Percentiles rank a stretch among this genome's conserved stretches.
phyloP scores from a whole-genome alignment of 2,797 vertebrate genomes.

The Alosa sapidissima region DNA sequence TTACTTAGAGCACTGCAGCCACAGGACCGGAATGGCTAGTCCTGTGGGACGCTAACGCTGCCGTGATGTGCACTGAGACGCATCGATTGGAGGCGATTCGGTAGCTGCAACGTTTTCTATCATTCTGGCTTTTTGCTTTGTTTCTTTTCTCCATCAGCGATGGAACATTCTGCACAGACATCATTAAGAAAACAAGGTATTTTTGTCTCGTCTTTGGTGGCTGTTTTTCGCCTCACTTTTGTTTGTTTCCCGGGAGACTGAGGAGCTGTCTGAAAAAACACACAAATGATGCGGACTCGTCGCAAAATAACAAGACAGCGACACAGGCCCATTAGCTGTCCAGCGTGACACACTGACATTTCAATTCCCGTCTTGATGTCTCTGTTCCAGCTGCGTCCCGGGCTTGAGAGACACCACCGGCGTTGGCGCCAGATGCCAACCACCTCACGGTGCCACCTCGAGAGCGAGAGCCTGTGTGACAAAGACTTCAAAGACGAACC shows the following conservation, averaged over 20 bases:
- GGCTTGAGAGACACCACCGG: background rate
- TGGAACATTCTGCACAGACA: background rate
- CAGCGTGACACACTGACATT: background rate
- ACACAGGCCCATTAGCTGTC: background rate
- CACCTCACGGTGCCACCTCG: conserved; percentile 2
- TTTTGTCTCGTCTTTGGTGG: background rate
- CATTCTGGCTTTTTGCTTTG: background rate
- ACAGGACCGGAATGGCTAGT: background rate
- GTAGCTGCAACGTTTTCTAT: background rate
- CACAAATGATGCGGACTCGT: background rate
- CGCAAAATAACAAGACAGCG: conserved; percentile 4
- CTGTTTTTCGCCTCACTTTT: background rate
- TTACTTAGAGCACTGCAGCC: background rate
- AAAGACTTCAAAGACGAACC: background rate
- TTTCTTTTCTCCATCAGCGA: background rate
- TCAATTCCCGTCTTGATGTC: background rate
- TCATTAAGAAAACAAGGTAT: conserved; percentile 8
- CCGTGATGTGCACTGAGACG: background rate
- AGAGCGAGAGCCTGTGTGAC: background rate
- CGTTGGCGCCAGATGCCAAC: background rate
- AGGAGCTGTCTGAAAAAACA: conserved; percentile 1
- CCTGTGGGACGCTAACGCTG: background rate
- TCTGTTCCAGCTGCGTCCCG: background rate
- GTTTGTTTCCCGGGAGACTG: background rate
- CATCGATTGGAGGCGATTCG: background rate